Evolutionary conservation across 2,888 invertebrate genomes (phyloP).

Genomic region (Hyalella azteca): DNA sequence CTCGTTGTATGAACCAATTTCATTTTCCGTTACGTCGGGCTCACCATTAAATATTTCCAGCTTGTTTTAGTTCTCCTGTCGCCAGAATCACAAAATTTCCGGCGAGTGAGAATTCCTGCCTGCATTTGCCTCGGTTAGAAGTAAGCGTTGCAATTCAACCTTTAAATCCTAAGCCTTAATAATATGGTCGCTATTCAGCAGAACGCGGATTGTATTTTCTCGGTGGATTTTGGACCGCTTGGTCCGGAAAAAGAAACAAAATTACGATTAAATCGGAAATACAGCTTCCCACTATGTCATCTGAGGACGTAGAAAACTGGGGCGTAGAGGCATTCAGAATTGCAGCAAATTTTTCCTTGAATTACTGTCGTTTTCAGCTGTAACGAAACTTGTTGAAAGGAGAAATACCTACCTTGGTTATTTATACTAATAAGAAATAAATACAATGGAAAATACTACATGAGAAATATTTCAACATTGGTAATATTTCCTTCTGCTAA

Average conservation of each 20-base stretch:
- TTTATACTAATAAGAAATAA: too few species aligned
- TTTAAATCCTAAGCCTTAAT: slow-evolving; percentile 32
- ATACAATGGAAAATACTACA: too few species aligned
- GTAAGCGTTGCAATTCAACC: slow-evolving; percentile 31
- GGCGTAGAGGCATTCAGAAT: too few species aligned
- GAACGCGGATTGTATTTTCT: slow-evolving; percentile 25
- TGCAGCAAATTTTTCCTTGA: too few species aligned
- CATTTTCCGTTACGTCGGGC: slow-evolving; percentile 31
- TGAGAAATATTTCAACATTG: too few species aligned
- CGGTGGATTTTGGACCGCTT: background rate
- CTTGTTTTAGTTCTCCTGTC: slow-evolving; percentile 32
- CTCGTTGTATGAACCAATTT: slow-evolving; percentile 26
- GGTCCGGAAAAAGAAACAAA: background rate
- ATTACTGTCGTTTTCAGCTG: too few species aligned
- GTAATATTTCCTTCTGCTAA: too few species aligned
- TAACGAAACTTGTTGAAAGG: too few species aligned
- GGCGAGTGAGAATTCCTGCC: background rate
- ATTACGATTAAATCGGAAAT: background rate
- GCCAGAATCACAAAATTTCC: slow-evolving; percentile 19
- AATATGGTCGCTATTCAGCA: slow-evolving; percentile 3
- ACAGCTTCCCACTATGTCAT: too few species aligned
- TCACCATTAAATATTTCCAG: slow-evolving; percentile 27
- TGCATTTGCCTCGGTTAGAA: slow-evolving; percentile 7
- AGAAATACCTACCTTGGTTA: too few species aligned
- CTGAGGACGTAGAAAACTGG: too few species aligned